These are phyloP conservation scores for Oncorhynchus nerka DNA, from an alignment of 2,113 vertebrate species.

Conservation along the genomic window DNA sequence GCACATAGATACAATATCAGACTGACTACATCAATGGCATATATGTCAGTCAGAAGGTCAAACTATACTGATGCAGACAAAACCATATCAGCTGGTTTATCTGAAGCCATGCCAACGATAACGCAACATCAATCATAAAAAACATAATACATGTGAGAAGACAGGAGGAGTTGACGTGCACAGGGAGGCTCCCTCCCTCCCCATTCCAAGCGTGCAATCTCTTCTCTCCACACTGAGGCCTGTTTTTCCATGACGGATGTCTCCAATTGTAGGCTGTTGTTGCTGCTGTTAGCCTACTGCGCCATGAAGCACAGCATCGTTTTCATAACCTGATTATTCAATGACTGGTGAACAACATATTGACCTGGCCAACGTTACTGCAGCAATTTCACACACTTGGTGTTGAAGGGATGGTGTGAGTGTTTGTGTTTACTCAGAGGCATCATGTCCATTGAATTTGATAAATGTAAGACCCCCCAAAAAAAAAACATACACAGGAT, in stretches of 20 bases:
- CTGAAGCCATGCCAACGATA: not conserved
- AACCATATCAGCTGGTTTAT: constrained; percentile 19
- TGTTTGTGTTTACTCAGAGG: no score
- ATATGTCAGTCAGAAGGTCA: not conserved
- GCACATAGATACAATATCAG: no score
- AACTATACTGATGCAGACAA: constrained; percentile 11
- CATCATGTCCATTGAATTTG: no score
- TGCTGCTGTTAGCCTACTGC: constrained; percentile 53
- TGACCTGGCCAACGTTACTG: no score
- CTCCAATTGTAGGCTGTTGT: constrained; percentile 62
- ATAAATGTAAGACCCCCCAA: no score
- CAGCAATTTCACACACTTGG: no score
- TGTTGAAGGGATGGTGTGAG: no score
- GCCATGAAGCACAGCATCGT: constrained; percentile 39
- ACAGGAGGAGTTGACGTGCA: constrained; percentile 62
- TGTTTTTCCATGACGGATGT: constrained; percentile 72
- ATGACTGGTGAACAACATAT: constrained; percentile 17
- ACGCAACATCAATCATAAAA: not conserved
- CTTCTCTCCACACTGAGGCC: constrained; percentile 56
- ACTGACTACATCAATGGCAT: not conserved
- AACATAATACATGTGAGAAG: constrained; percentile 46
- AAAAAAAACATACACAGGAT: no score
- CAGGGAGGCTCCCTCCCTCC: constrained; percentile 53
- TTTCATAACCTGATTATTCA: constrained; percentile 62
- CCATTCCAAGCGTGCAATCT: constrained; percentile 61